These are phyloP conservation scores for Megathymus violae DNA, from an alignment of 1,140 invertebrate genomes.

Conservation along the genomic window DNA sequence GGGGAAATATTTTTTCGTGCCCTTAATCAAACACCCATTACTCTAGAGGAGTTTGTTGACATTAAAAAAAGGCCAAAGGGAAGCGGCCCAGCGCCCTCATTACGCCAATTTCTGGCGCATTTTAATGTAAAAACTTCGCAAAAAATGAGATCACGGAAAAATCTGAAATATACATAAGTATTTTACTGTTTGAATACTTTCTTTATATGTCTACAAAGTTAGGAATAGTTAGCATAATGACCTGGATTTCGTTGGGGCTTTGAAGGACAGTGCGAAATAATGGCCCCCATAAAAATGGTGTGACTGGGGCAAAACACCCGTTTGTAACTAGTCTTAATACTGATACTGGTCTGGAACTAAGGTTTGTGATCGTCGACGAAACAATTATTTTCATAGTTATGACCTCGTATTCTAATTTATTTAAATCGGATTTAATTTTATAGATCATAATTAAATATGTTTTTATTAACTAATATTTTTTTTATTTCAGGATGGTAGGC, in stretches of 20 bases:
- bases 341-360: too few species aligned
- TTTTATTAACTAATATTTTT: neutral
- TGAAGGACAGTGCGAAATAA: too few species aligned
- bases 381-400: too few species aligned
- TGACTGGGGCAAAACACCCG: too few species aligned
- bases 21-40: neutral
- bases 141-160: neutral
- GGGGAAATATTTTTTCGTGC: neutral
- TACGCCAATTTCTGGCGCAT: neutral
- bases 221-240: neutral
- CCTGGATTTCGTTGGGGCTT: too few species aligned
- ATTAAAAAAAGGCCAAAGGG: neutral
- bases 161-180: neutral
- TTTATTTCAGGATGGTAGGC: slow-evolving; percentile 41
- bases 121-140: neutral
- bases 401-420: too few species aligned
- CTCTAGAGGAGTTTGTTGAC: neutral
- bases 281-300: too few species aligned
- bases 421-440: too few species aligned
- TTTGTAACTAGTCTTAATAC: too few species aligned
- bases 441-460: too few species aligned
- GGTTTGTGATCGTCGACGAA: too few species aligned
- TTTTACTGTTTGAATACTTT: neutral
- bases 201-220: too few species aligned
- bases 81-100: neutral